These are phyloP conservation scores for Tipula vernalis DNA, from an alignment of 2,888 invertebrate species.

Conservation along the genomic window DNA sequence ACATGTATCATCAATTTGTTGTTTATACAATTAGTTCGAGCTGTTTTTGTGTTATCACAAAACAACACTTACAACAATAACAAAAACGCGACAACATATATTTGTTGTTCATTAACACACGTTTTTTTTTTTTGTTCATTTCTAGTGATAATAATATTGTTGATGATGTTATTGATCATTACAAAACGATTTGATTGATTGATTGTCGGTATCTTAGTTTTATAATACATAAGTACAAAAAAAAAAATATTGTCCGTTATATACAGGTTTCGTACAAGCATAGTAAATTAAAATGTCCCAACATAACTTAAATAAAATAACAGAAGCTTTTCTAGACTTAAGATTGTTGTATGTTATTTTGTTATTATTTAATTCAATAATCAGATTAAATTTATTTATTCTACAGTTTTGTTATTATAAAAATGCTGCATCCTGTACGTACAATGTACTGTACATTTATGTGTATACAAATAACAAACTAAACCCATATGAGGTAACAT, in stretches of 20 bases:
- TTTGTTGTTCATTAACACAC: neutral
- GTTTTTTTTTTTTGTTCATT: neutral
- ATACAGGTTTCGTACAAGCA: neutral
- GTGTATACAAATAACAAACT: neutral
- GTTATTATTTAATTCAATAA: neutral
- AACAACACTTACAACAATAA: neutral
- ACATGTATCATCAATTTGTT: neutral
- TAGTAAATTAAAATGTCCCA: neutral
- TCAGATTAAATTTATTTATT: neutral
- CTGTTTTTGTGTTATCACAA: neutral
- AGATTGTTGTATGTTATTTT: neutral
- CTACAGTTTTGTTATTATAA: neutral
- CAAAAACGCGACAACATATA: neutral
- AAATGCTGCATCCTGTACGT: neutral
- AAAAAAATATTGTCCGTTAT: neutral
- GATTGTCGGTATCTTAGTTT: neutral
- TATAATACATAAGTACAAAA: neutral
- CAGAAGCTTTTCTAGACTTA: neutral
- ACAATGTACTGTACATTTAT: too few relatives aligned
- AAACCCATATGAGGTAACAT: conserved; percentile 9
- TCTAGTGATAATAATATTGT: neutral
- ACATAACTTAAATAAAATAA: neutral
- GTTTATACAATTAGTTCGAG: neutral
- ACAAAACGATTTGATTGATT: neutral
- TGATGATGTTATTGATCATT: neutral